These are phyloP conservation scores for Lutra lutra DNA, from an alignment of 2,797 vertebrate genomes.

Conservation along the genomic window DNA sequence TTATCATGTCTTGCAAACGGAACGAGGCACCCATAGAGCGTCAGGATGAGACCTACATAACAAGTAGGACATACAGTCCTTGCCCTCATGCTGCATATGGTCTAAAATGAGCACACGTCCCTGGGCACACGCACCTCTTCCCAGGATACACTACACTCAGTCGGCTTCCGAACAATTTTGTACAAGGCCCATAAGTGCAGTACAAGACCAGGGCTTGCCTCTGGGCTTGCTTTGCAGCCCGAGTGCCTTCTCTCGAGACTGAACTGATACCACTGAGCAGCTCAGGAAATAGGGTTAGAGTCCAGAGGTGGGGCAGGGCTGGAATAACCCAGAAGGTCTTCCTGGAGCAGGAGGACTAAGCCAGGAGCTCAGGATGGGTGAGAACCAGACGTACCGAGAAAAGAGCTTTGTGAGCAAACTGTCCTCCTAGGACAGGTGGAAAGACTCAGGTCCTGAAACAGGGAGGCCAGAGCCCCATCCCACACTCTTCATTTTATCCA, in stretches of 20 bases:
- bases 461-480: background rate
- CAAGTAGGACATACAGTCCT: background rate
- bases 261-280: background rate
- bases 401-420: background rate
- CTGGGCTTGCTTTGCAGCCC: background rate
- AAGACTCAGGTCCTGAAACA: background rate
- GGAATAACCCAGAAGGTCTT: background rate
- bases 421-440: background rate
- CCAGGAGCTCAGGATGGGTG: background rate
- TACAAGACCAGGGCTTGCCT: background rate
- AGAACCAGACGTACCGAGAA: background rate
- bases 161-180: background rate
- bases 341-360: background rate
- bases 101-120: background rate
- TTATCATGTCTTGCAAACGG: background rate
- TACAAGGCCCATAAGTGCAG: background rate
- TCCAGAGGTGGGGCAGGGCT: background rate
- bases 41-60: background rate
- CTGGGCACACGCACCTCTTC: background rate
- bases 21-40: accelerated
- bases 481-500: background rate
- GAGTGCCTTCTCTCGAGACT: background rate
- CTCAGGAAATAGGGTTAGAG: background rate
- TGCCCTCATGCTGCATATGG: background rate
- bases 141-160: background rate